Conservation (phyloP, 2,888 invertebrate species). For the Himalopsyche anomala region DNA sequence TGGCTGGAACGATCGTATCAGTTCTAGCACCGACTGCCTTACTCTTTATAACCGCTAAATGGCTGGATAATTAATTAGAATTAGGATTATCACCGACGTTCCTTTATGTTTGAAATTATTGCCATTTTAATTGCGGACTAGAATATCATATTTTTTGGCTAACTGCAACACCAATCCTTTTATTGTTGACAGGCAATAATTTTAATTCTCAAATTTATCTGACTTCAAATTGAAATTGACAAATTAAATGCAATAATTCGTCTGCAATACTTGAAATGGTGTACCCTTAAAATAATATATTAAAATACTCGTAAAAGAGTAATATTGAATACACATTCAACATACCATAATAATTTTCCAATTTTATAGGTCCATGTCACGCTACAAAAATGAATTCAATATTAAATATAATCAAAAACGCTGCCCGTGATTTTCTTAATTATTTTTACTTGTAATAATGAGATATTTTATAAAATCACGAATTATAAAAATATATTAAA, state of each 20-base stretch:
- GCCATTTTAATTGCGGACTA: conserved; percentile 45
- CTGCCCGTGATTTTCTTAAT: not conserved
- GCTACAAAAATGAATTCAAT: not conserved
- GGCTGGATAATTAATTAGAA: conserved; percentile 57
- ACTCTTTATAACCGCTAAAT: conserved; percentile 57
- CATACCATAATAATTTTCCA: conserved; percentile 52
- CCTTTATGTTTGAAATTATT: conserved; percentile 28
- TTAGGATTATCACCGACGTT: not conserved
- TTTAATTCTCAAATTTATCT: conserved; percentile 7
- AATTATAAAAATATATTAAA: conserved; percentile 24
- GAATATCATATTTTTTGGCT: conserved; percentile 49
- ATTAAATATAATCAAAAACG: not conserved
- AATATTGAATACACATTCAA: conserved; percentile 51
- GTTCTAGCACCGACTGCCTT: conserved; percentile 55
- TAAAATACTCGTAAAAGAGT: conserved; percentile 48
- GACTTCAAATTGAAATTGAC: not conserved
- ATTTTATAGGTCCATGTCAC: conserved; percentile 47
- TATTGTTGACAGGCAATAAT: conserved; percentile 1
- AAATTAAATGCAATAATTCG: conserved; percentile 17
- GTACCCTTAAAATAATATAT: conserved; percentile 50
- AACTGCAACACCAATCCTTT: conserved; percentile 24
- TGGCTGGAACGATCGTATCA: conserved; percentile 52
- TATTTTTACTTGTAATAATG: not conserved
- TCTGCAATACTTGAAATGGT: not conserved
- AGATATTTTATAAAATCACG: conserved; percentile 33